Percentiles rank a stretch among this genome's conserved stretches.
Evolutionary conservation across 2,797 vertebrate genomes (phyloP).

Genomic region (Pristis pectinata): DNA sequence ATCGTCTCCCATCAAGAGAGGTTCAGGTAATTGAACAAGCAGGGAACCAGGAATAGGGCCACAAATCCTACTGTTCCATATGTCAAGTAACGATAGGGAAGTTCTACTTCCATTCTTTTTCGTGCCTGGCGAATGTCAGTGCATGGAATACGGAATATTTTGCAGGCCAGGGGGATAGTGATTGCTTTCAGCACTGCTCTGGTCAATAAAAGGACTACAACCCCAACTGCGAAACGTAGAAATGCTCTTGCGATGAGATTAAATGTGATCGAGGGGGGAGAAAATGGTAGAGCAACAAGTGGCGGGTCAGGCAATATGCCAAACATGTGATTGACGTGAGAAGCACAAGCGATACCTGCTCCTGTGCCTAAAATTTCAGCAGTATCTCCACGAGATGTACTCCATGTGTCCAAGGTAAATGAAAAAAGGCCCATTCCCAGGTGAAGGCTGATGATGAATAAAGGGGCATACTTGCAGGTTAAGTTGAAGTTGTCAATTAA

Average conservation of each 20-base stretch:
- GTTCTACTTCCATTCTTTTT: slow-evolving; percentile 88
- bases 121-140: slow-evolving; percentile 71
- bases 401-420: slow-evolving; percentile 94
- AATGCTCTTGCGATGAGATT: slow-evolving; percentile 58
- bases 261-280: slow-evolving; percentile 54
- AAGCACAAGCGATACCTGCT: slow-evolving; percentile 81
- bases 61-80: slow-evolving; percentile 82
- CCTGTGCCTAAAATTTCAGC: slow-evolving; percentile 89
- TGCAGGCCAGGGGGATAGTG: slow-evolving; percentile 77
- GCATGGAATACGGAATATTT: slow-evolving; percentile 57
- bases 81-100: slow-evolving; percentile 85
- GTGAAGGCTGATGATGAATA: slow-evolving; percentile 76
- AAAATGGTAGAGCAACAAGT: slow-evolving; percentile 60
- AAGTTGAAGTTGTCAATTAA: slow-evolving; percentile 80
- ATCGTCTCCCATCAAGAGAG: slow-evolving; percentile 61
- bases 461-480: slow-evolving; percentile 70
- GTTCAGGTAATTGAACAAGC: slow-evolving; percentile 63
- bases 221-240: slow-evolving; percentile 67
- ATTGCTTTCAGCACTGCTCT: slow-evolving; percentile 74
- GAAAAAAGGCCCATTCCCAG: slow-evolving; percentile 81
- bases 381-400: slow-evolving; percentile 90
- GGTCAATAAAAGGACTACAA: slow-evolving; percentile 65
- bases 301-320: slow-evolving; percentile 67
- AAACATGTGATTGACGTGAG: slow-evolving; percentile 66
- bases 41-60: slow-evolving; percentile 75